Evolutionary conservation across 2,113 vertebrate species (phyloP), one percentile per base, ranked within the genome.

Genomic region (Pionites leucogaster): DNA sequence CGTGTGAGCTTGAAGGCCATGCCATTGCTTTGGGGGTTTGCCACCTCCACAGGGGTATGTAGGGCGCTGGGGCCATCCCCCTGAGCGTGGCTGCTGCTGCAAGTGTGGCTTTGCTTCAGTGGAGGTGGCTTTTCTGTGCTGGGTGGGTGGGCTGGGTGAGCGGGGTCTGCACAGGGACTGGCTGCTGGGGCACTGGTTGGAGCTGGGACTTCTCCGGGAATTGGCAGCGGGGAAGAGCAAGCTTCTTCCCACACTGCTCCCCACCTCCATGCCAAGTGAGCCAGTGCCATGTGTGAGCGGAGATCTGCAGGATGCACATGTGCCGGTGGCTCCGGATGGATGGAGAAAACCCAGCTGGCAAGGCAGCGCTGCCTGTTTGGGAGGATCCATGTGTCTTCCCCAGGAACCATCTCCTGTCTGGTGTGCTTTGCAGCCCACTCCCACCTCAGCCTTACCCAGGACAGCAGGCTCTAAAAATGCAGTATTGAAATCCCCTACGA

Each of bases 271-370:
- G 37, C 49, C 78, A 25, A 1, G 16, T 0, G 67, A 50, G n/a
- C 5, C 10, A 5, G 18, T 3, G 37, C 39, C 19, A 28, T 2
- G 52, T 0, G 4, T 3, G 23, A 81, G 69, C 9, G 0, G 65
- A 68, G 53, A 27, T 1, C 19, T 1, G 3, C 3, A 4, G 81
- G 53, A 1, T 5, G 37, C 42, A 13, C 67, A 2, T 0, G 1
- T 0, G 44, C 19, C 0, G 0, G 53, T 39, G 25, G 29, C 19
- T 67, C 24, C 3, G 59, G n/a, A 37, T 8, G 57, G 57, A 37
- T 28, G 69, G 44, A 57, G 33, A 14, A 65, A 17, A 15, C n/a
- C 13, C 1, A 0, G 39, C 13, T 4, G 1, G 29, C 3, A 2
- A 39, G 22, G 49, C 33, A n/a, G 18, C 1, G 1, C 47, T 37